phyloP scores from a whole-genome alignment of 2,113 vertebrate genomes.

The Smithornis capensis region DNA sequence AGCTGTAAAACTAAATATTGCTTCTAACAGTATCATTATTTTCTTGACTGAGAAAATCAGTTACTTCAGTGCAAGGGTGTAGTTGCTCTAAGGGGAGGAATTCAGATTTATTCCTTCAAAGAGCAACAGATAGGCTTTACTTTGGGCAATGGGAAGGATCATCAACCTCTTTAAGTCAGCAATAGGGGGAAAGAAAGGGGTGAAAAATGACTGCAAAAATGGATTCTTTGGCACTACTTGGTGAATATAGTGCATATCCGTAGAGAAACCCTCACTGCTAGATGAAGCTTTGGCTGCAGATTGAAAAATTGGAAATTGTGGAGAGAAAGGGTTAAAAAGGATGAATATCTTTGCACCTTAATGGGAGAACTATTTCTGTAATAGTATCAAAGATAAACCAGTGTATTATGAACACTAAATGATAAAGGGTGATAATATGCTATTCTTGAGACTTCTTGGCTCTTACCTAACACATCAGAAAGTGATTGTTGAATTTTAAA shows the following conservation, averaged over 20 bases:
- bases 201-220: not conserved
- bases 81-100: not conserved
- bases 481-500: conserved; percentile 93
- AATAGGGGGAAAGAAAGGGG: not conserved
- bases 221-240: not conserved
- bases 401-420: conserved; percentile 82
- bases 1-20: not conserved
- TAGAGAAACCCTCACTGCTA: not conserved
- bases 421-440: conserved; percentile 84
- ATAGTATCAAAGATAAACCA: conserved; percentile 85
- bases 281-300: conserved; percentile 48
- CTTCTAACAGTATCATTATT: not conserved
- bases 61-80: not conserved
- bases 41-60: not conserved
- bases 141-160: not conserved
- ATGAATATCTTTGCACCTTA: conserved; percentile 81
- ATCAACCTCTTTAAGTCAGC: not conserved
- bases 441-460: conserved; percentile 89
- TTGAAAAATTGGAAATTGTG: conserved; percentile 20
- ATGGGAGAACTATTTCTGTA: conserved; percentile 81
- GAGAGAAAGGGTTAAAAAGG: conserved; percentile 76
- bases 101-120: not conserved
- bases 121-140: not conserved
- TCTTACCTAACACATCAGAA: conserved; percentile 94
- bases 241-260: not conserved